Base-by-base conservation (phyloP, 2,113 vertebrate species). In the Vidua macroura region DNA sequence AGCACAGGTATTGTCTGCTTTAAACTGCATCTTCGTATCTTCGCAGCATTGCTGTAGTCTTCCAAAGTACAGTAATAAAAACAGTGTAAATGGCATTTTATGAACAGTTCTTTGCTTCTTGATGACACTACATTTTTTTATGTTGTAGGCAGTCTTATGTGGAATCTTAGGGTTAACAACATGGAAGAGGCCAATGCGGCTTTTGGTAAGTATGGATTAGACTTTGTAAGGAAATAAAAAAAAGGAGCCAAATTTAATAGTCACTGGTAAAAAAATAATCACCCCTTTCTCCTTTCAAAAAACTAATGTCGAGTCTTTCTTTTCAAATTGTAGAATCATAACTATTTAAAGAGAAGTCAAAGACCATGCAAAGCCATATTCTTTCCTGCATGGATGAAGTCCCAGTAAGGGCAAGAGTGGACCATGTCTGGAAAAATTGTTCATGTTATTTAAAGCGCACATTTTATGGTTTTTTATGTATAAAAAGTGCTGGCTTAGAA, bases 121-220 rank as follows among this genome's bases (percentile, higher is more conserved):
- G 19, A 17, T 94, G 48, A 82, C 10, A 3, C 4, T 67, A 0
- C 33, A 12, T 35, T 23, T 88, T 97, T 97, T 97, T 23, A 88
- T 78, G 25, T 97, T 97, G 23, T 96, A 99, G 98, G 98, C 98
- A 51, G 98, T 99, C 76, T 97, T 99, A 44, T 98, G 98, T 49
- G 99, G 99, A 90, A 98, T 99, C 39, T 96, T 99, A 59, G 98
- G 98, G 48, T 95, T 99, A 88, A 98, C 97, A 10, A 98, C 98
- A 88, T 99, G 98, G 98, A 99, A 98, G 92, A 98, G 95, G 43
- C 98, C 98, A 1, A 96, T 98, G 97, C 93, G 98, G 48, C 74
- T 98, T 58, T 90, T 99, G 98, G 99, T 99, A 98, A 93, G 99
- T 97, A 75, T 23, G 8, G 30, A 68, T 78, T 94, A 85, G 93